Percentiles rank a stretch among this genome's conserved stretches.
These are phyloP conservation scores for Caenorhabditis inopinata DNA, from an alignment of 1,140 invertebrate species.

Conservation along the genomic window DNA sequence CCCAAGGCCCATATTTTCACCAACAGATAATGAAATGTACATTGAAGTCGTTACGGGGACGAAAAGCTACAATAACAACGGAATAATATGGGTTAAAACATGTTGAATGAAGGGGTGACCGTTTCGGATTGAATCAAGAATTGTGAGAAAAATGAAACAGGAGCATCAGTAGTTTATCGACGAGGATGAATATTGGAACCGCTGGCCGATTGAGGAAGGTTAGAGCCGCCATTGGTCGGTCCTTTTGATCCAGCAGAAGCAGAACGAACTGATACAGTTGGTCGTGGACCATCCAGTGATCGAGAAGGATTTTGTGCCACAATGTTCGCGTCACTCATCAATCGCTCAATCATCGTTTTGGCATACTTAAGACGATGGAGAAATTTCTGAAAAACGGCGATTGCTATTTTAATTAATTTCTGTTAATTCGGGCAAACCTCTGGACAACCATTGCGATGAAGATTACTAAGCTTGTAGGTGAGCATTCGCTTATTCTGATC, in stretches of 20 bases:
- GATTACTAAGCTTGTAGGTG: constrained; percentile 82
- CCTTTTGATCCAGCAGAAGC: neutral
- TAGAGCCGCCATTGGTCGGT: too few species aligned
- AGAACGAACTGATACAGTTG: neutral
- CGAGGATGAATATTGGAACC: constrained; percentile 15
- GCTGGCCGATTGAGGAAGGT: neutral
- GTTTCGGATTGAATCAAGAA: neutral
- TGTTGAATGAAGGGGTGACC: neutral
- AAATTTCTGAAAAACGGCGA: neutral
- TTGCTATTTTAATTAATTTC: constrained; percentile 65
- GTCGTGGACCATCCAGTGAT: neutral
- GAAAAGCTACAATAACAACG: neutral
- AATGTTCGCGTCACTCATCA: constrained; percentile 59
- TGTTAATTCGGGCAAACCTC: constrained; percentile 71
- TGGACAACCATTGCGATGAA: constrained; percentile 81
- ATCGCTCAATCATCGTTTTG: constrained; percentile 77
- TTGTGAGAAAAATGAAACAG: neutral
- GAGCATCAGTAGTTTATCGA: neutral
- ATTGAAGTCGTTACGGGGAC: too few species aligned
- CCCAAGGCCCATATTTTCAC: too few species aligned
- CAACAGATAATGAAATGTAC: too few species aligned
- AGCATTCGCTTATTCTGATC: constrained; percentile 84
- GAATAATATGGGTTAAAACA: constrained; percentile 7
- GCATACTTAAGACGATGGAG: constrained; percentile 80
- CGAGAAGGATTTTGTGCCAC: neutral